A percentile compares a stretch with the other conserved stretches of the same genome.
Conservation (phyloP, 2,113 vertebrate genomes). For the Scolopax mira region DNA sequence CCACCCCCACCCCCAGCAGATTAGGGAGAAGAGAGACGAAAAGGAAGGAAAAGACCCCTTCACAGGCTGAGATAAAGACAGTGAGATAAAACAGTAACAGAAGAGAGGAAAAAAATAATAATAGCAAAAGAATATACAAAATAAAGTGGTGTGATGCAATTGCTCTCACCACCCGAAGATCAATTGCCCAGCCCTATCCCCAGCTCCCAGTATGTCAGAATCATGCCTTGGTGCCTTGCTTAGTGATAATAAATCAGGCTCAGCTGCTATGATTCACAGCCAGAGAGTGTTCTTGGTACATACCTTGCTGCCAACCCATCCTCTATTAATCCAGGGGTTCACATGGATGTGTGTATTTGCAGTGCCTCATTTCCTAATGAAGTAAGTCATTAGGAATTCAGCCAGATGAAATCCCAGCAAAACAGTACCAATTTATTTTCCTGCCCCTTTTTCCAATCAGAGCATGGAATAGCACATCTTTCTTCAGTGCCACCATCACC, state of each 20-base stretch:
- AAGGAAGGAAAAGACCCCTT: neutral
- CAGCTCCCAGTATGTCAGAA: neutral
- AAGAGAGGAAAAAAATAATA: neutral
- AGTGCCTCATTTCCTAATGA: neutral
- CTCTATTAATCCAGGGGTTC: neutral
- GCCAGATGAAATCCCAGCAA: neutral
- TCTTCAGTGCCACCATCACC: neutral
- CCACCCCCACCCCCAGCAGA: neutral
- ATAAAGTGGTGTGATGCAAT: neutral
- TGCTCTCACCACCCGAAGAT: neutral
- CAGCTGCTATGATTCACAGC: neutral
- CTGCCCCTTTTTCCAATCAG: neutral
- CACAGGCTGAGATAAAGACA: neutral
- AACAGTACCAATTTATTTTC: neutral
- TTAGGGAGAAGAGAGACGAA: neutral
- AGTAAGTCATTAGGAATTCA: neutral
- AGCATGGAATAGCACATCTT: neutral
- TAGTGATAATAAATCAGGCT: neutral
- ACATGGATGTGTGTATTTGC: neutral
- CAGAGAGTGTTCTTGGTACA: neutral
- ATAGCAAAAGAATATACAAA: neutral
- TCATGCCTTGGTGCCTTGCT: neutral
- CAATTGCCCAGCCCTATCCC: neutral
- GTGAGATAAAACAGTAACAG: neutral
- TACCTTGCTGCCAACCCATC: neutral